Conservation (phyloP, 2,797 vertebrate species). For the Hoplostethus atlanticus region DNA sequence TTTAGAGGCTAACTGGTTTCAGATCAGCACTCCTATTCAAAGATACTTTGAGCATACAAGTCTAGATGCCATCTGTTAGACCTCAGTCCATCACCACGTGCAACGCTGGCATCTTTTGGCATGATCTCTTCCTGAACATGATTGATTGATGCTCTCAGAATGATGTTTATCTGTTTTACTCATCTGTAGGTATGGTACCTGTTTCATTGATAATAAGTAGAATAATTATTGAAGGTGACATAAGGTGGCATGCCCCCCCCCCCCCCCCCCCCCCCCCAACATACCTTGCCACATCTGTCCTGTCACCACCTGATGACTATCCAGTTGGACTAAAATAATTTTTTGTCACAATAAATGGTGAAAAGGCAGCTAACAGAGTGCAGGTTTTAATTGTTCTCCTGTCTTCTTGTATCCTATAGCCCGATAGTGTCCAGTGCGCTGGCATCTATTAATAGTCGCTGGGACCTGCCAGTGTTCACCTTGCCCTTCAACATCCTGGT, state of each 20-base stretch:
- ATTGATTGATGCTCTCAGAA: background rate
- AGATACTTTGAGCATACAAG: background rate
- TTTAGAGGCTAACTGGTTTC: background rate
- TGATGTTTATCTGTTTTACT: background rate
- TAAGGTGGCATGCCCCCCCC: no score
- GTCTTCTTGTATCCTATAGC: constrained; percentile 70
- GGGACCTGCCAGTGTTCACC: constrained; percentile 96
- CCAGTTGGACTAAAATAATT: background rate
- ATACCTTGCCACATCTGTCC: no score
- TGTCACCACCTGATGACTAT: no score
- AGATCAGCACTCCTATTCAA: background rate
- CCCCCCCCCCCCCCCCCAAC: no score
- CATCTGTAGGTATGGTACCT: no score
- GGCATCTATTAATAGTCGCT: constrained; percentile 90
- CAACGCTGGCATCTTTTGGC: background rate
- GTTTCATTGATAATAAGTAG: no score
- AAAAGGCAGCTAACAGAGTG: no score
- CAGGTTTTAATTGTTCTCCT: background rate
- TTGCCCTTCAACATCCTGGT: constrained; percentile 94
- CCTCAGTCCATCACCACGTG: background rate
- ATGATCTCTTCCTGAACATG: background rate
- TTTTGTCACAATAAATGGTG: background rate
- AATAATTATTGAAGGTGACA: no score
- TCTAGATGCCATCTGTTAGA: background rate
- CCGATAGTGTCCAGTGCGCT: constrained; percentile 93